Conservation (phyloP, 2,888 invertebrate species). For the Drosophila yooni region DNA sequence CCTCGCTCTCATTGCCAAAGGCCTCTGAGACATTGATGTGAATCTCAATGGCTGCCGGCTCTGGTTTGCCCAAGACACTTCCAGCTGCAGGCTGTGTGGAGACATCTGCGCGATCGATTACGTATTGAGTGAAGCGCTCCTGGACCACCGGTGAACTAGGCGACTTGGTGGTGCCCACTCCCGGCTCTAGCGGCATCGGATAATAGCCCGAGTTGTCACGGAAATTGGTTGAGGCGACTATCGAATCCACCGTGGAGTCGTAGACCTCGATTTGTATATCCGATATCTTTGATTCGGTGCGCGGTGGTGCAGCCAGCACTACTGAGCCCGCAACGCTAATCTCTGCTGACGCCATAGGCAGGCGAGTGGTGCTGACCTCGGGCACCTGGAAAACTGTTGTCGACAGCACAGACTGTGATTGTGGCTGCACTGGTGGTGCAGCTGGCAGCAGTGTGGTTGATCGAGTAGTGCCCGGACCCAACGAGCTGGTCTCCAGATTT, state of each 20-base stretch:
- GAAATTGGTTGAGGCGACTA: conserved; percentile 83
- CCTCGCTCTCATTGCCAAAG: conserved; percentile 82
- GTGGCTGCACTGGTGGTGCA: conserved; percentile 15
- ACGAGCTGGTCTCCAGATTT: conserved; percentile 21
- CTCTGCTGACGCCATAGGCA: conserved; percentile 45
- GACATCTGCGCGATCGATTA: conserved; percentile 81
- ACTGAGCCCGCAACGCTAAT: conserved; percentile 23
- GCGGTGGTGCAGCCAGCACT: conserved; percentile 44
- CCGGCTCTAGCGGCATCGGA: conserved; percentile 40
- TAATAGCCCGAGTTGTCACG: conserved; percentile 72
- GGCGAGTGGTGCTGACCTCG: conserved; percentile 70
- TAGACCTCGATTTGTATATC: conserved; percentile 84
- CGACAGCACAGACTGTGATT: conserved; percentile 63
- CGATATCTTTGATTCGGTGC: conserved; percentile 83
- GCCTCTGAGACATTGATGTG: conserved; percentile 84
- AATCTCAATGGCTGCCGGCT: conserved; percentile 84
- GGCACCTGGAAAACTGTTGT: conserved; percentile 80
- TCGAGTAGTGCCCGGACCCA: conserved; percentile 26
- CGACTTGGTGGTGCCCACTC: conserved; percentile 63
- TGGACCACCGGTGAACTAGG: conserved; percentile 60
- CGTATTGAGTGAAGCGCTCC: conserved; percentile 83
- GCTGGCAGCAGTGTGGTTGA: conserved; percentile 8
- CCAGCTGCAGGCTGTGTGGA: conserved; percentile 76
- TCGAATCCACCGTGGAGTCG: conserved; percentile 84
- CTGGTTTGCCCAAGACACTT: conserved; percentile 72